Conservation (phyloP, 2,113 vertebrate genomes). For the Odocoileus hemionus region DNA sequence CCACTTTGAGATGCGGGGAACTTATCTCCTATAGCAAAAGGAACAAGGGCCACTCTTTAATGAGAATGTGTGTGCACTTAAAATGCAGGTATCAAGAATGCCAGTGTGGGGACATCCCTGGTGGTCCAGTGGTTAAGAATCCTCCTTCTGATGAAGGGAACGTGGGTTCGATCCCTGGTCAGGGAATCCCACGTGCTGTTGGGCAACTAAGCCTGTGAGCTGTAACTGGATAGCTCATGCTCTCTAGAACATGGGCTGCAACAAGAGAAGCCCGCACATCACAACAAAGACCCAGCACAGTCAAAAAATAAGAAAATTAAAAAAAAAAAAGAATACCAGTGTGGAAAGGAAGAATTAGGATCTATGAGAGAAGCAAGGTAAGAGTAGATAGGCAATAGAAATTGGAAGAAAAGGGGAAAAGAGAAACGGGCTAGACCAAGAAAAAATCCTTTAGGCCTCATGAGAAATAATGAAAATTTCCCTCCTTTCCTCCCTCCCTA, state of each 20-base stretch:
- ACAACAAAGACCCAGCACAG: not conserved
- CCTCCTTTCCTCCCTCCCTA: not conserved
- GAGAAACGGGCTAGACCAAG: not conserved
- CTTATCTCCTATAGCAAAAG: not conserved
- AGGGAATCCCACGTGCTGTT: not conserved
- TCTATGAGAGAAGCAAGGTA: not conserved
- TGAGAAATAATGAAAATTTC: not conserved
- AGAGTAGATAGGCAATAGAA: not conserved
- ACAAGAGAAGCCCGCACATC: rapidly evolving
- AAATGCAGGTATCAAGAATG: not conserved
- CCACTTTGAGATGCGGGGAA: not conserved
- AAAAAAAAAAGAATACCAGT: not conserved
- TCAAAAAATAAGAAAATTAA: not conserved
- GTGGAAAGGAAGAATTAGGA: not conserved
- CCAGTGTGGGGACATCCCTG: not conserved
- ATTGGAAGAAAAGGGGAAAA: not conserved
- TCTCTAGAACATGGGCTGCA: not conserved
- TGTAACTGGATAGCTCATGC: not conserved
- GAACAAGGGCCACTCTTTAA: not conserved
- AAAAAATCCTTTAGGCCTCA: not conserved
- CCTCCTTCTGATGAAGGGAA: not conserved
- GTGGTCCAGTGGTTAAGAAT: not conserved
- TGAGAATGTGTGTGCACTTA: not conserved
- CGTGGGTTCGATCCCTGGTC: not conserved
- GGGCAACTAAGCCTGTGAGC: not conserved